Evolutionary conservation across 2,888 invertebrate genomes (phyloP).

Genomic region (Opisthograptis luteolata): DNA sequence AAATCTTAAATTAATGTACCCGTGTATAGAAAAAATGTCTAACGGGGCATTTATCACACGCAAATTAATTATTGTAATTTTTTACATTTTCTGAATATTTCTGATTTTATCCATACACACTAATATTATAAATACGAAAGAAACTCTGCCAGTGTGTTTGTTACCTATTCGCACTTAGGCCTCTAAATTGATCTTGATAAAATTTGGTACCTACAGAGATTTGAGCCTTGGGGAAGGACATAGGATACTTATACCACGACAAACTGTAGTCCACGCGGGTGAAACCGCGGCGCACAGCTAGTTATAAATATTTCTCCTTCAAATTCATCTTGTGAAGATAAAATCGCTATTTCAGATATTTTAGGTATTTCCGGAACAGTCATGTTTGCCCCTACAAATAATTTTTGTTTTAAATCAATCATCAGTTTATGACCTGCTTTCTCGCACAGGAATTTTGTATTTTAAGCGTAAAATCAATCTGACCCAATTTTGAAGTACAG

Average conservation of each 20-base stretch:
- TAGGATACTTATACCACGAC: too few species aligned
- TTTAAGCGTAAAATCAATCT: constrained; percentile 6
- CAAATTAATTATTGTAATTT: constrained; percentile 14
- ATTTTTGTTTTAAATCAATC: constrained; percentile 36
- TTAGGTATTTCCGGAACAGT: constrained; percentile 35
- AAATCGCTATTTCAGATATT: constrained; percentile 26
- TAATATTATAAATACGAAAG: too few species aligned
- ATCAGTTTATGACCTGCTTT: constrained; percentile 33
- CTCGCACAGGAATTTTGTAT: constrained; percentile 19
- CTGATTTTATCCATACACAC: too few species aligned
- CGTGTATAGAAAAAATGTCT: constrained; percentile 3
- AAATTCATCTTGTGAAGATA: constrained; percentile 31
- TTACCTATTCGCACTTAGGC: too few species aligned
- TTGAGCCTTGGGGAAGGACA: too few species aligned
- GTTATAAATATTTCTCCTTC: constrained; percentile 7
- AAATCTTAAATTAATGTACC: constrained; percentile 4
- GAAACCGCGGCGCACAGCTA: too few species aligned
- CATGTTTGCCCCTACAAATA: constrained; percentile 29
- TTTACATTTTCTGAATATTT: too few species aligned
- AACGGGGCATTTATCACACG: constrained; percentile 9
- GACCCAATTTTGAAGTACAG: constrained; percentile 2
- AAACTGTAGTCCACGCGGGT: too few species aligned
- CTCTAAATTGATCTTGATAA: too few species aligned
- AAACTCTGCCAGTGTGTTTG: too few species aligned
- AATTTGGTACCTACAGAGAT: too few species aligned